Conservation (phyloP, 2,113 vertebrate genomes). For the Odontophorus gujanensis region DNA sequence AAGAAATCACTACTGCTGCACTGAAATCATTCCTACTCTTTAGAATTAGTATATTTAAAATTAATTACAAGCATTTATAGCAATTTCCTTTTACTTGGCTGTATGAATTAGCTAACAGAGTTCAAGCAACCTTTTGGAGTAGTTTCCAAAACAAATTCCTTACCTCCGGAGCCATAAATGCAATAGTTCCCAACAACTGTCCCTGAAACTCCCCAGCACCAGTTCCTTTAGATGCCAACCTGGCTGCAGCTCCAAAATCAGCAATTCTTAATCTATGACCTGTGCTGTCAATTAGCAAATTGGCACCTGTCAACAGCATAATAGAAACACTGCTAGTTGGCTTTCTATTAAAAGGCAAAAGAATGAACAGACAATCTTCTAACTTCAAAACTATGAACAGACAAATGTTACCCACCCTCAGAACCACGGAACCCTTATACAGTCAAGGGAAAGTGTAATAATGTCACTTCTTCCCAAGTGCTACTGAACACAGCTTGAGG, state of each 20-base stretch:
- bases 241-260: conserved; percentile 90
- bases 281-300: conserved; percentile 92
- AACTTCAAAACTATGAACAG: neutral
- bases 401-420: neutral
- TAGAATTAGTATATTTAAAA: neutral
- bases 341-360: conserved; percentile 6
- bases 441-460: neutral
- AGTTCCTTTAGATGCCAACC: conserved; percentile 91
- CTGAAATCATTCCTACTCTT: neutral
- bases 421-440: neutral
- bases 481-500: neutral
- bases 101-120: neutral
- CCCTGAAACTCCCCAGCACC: conserved; percentile 93
- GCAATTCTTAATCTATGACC: conserved; percentile 90
- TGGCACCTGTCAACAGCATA: conserved; percentile 83
- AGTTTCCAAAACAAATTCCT: conserved; percentile 41
- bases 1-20: fast-evolving
- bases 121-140: neutral
- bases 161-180: conserved; percentile 94
- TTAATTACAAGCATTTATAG: neutral
- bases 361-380: neutral
- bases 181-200: conserved; percentile 90
- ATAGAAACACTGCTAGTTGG: conserved; percentile 52
- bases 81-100: neutral
- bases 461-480: neutral